Base-by-base conservation (phyloP, 2,113 vertebrate species). In the Empidonax alnorum region DNA sequence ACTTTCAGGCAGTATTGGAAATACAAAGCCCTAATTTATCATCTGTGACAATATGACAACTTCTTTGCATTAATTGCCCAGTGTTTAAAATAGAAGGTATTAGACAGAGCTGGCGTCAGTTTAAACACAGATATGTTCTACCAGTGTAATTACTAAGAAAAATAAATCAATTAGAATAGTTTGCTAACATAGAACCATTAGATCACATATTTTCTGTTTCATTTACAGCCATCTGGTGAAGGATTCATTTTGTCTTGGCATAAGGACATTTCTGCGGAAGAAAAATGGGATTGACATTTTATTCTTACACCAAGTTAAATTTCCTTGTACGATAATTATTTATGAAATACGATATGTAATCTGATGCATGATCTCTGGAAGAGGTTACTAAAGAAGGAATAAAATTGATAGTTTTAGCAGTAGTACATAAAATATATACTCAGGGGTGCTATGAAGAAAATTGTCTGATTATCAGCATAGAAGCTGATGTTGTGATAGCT, bases 261-360 rank as follows among this genome's bases (percentile, higher is more conserved):
- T 49, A 66, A 92, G 73, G 39, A 92, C 46, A 66, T 90, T 94
- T 75, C 80, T 66, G 46, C 20, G 24, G 77, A 87, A 95, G 83
- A 94, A 83, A 97, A 97, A 97, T 93, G 84, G 79, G 63, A 93
- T 53, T 89, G 94, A 81, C 75, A 96, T 94, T 97, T 96, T 94
- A 59, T 94, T 97, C 97, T 96, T 96, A 68, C 49, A 87, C 66
- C 47, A 50, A 90, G 49, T 58, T 93, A 77, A 91, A 73, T 94
- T 97, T 97, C 84, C 73, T 93, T 94, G 82, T 91, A 49, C 95
- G 68, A 83, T 83, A 95, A 96, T 95, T 97, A 96, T 95, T 96
- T 93, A 52, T 94, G 93, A 97, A 95, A 96, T 90, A 87, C 1
- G 23, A 50, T 71, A 27, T 84, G 35, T 87, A 78, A 93, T 66